Base-by-base conservation (phyloP, 2,113 vertebrate genomes). In the Callaeas wilsoni region DNA sequence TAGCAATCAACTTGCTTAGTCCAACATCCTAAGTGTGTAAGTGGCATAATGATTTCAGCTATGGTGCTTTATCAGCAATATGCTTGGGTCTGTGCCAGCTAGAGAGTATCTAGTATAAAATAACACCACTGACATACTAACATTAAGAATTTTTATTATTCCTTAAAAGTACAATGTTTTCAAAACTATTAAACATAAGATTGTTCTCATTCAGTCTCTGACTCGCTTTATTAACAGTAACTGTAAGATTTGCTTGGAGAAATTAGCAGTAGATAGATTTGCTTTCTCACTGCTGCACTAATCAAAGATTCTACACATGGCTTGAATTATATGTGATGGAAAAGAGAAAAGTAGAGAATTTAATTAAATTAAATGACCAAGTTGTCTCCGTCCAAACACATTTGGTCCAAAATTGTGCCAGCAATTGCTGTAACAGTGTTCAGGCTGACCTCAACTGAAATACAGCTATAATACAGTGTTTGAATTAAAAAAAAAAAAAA, bases 321-420 rank as follows among this genome's bases (percentile, higher is more conserved):
- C 37, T 93, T 95, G 85, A 83, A 83, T 96, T 80, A 70, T 69
- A 87, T 3, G 16, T 73, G 37, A 94, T 63, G 27, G 35, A 68
- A 90, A 88, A 75, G 30, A 76, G 49, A 79, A 64, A 67, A 84
- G 80, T 59, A 82, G 53, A 78, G 37, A 93, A 81, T 92, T 84
- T 88, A 94, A 96, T 96, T 93, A 84, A 95, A 94, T 90, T 90
- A 86, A 93, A 93, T 74, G 20, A 90, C 56, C 49, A 81, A 68
- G 60, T 89, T 87, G 71, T 93, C 68, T 95, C 52, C 77, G 32
- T 90, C 71, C 93, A 90, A 90, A 92, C n/a, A 63, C 41, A 42
- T 75, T 94, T 64, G 52, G 60, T 94, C 81, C 81, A 85, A 75
- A 92, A 55, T 22, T 42, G 39, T 79, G 80, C 52, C 93, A 84